These are phyloP conservation scores for Sminthopsis crassicaudata DNA, from an alignment of 2,113 vertebrate genomes.

Conservation along the genomic window DNA sequence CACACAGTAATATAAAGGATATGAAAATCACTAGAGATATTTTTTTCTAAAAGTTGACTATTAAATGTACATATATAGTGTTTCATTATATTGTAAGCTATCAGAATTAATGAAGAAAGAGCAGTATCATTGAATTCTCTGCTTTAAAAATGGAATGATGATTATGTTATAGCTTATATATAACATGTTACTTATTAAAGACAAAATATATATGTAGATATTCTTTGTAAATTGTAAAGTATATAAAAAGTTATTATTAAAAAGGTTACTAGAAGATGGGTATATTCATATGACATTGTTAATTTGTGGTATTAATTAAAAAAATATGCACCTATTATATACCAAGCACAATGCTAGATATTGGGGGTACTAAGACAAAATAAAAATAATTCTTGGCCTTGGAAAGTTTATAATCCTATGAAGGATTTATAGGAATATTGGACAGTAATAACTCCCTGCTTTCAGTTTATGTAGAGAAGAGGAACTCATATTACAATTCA, in stretches of 20 bases:
- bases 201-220: not conserved
- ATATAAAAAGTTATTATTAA: not conserved
- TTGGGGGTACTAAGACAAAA: not conserved
- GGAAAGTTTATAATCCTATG: not conserved
- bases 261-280: not conserved
- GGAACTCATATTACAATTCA: too few relatives aligned
- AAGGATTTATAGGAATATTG: too few relatives aligned
- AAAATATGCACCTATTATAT: not conserved
- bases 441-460: too few relatives aligned
- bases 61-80: not conserved
- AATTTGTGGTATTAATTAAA: not conserved
- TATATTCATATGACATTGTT: not conserved
- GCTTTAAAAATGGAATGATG: not conserved
- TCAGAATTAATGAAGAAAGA: not conserved
- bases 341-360: not conserved
- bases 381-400: not conserved
- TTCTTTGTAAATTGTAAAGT: not conserved
- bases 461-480: too few relatives aligned
- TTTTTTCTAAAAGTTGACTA: not conserved
- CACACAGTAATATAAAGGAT: conserved; percentile 15
- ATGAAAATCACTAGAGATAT: not conserved
- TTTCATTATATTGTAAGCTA: not conserved
- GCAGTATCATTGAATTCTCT: not conserved
- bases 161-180: not conserved
- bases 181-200: not conserved